Percentiles rank a stretch among this genome's conserved stretches.
phyloP scores from a whole-genome alignment of 2,888 invertebrate genomes.

The Omphaloscelis lunosa region DNA sequence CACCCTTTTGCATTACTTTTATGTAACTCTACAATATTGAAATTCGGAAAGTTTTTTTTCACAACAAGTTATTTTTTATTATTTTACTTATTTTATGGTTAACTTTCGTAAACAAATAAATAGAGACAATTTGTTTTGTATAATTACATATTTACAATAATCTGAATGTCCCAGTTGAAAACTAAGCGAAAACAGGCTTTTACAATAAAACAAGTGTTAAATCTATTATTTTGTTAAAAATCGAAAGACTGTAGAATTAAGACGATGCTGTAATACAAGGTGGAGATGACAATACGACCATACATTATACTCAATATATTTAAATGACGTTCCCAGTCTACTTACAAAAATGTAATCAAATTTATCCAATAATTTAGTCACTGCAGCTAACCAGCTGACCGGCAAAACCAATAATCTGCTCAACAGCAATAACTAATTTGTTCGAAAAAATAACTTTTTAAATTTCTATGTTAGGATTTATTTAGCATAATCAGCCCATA shows the following conservation, averaged over 20 bases:
- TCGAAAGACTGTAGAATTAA: background rate
- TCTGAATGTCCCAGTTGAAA: background rate
- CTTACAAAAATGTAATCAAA: background rate
- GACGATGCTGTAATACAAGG: background rate
- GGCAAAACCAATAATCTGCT: background rate
- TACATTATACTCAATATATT: background rate
- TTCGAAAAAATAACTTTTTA: background rate
- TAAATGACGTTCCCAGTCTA: background rate
- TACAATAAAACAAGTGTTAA: background rate
- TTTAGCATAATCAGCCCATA: no score
- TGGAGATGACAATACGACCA: background rate
- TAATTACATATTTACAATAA: conserved; percentile 43
- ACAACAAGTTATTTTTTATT: conserved; percentile 5
- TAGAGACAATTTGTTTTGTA: conserved; percentile 31
- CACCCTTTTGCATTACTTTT: conserved; percentile 2
- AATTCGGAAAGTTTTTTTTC: conserved; percentile 39
- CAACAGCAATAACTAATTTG: background rate
- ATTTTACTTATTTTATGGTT: conserved; percentile 49
- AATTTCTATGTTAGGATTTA: no score
- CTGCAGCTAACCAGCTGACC: background rate
- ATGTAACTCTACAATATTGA: conserved; percentile 15
- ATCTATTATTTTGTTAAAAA: no score
- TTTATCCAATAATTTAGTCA: background rate
- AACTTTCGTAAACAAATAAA: conserved; percentile 61
- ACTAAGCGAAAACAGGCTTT: conserved; percentile 13